These are phyloP conservation scores for Archips xylosteana DNA, from an alignment of 2,888 invertebrate species.

Conservation along the genomic window DNA sequence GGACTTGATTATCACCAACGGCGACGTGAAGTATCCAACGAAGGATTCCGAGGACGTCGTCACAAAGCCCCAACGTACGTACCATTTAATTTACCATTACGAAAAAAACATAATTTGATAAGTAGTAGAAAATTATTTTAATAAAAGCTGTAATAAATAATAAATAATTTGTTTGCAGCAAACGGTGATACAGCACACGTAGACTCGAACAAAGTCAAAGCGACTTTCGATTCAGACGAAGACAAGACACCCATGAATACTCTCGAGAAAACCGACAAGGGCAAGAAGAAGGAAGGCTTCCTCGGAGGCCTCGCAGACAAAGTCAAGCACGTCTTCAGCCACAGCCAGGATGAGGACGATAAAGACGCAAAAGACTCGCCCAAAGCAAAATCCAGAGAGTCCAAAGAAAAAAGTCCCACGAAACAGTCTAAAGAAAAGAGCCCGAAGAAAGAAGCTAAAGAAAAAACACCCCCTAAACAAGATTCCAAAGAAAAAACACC, in stretches of 20 bases:
- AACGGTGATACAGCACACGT: conserved; percentile 79
- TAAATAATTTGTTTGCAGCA: conserved; percentile 61
- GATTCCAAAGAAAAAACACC: conserved; percentile 41
- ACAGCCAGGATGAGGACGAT: conserved; percentile 74
- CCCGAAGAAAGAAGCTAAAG: conserved; percentile 64
- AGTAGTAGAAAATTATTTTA: background rate
- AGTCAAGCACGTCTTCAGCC: conserved; percentile 74
- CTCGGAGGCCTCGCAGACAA: conserved; percentile 76
- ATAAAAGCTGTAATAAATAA: background rate
- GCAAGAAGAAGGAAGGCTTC: conserved; percentile 76
- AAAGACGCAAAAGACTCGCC: conserved; percentile 39
- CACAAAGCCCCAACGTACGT: conserved; percentile 67
- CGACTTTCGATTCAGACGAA: conserved; percentile 84
- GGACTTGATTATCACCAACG: conserved; percentile 76
- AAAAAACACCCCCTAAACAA: conserved; percentile 44
- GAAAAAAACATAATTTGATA: conserved; percentile 5
- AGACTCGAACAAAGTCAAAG: conserved; percentile 83
- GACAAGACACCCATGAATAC: conserved; percentile 84
- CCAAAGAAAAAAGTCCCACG: conserved; percentile 46
- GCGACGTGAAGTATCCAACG: conserved; percentile 71
- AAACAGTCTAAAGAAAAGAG: conserved; percentile 70
- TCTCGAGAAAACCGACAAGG: conserved; percentile 79
- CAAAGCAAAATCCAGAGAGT: conserved; percentile 41
- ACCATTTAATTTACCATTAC: conserved; percentile 46
- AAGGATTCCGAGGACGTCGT: conserved; percentile 59